These are phyloP conservation scores for Gasteruption jaculator DNA, from an alignment of 2,888 invertebrate species.

Conservation along the genomic window DNA sequence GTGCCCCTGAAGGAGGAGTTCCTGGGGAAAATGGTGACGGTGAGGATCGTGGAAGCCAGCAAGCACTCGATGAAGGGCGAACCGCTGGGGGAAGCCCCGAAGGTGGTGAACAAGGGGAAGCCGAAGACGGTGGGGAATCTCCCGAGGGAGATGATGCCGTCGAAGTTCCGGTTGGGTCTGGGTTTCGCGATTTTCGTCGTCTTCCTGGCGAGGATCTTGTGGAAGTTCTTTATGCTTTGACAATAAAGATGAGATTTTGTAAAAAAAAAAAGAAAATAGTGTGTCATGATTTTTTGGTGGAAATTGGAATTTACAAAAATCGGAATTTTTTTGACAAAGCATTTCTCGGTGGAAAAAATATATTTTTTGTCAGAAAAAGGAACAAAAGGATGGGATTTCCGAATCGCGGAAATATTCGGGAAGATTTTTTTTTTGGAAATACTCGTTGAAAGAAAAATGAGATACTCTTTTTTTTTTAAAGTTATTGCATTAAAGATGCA, in stretches of 20 bases:
- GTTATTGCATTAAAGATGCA: slow-evolving; percentile 29
- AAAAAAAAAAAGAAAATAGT: too few relatives aligned
- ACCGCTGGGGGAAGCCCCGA: slow-evolving; percentile 56
- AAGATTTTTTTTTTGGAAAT: slow-evolving; percentile 33
- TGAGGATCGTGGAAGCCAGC: slow-evolving; percentile 64
- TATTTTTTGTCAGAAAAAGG: too few relatives aligned
- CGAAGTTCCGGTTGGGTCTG: slow-evolving; percentile 37
- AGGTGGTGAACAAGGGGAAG: slow-evolving; percentile 56
- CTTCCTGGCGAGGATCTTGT: slow-evolving; percentile 40
- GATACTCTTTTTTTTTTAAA: slow-evolving; percentile 22
- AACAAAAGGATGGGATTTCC: too few relatives aligned
- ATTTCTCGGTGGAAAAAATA: too few relatives aligned
- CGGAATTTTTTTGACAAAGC: too few relatives aligned
- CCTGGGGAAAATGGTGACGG: slow-evolving; percentile 79
- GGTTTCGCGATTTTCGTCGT: slow-evolving; percentile 38
- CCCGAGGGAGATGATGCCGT: slow-evolving; percentile 31
- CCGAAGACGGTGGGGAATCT: slow-evolving; percentile 52
- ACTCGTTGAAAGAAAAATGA: slow-evolving; percentile 24
- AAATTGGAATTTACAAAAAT: too few relatives aligned
- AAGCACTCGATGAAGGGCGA: slow-evolving; percentile 78
- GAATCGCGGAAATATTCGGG: slow-evolving; percentile 45
- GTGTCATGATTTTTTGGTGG: too few relatives aligned
- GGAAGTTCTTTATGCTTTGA: slow-evolving; percentile 38
- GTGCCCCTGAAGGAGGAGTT: slow-evolving; percentile 73
- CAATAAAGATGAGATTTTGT: too few relatives aligned